phyloP scores from a whole-genome alignment of 2,888 invertebrate species.

The Tenthredo distinguenda region DNA sequence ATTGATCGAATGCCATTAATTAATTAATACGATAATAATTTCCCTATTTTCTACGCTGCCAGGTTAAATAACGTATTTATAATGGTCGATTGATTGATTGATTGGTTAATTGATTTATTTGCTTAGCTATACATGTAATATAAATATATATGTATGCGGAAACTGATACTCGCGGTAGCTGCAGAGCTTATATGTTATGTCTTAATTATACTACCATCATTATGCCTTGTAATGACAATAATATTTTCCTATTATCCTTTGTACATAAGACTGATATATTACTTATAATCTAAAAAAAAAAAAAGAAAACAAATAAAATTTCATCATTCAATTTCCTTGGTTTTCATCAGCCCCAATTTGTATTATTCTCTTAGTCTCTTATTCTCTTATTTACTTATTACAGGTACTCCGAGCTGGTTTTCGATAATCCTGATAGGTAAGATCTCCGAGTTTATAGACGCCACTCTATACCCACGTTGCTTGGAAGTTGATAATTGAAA shows the following conservation, averaged over 20 bases:
- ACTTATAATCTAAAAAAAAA: constrained; percentile 43
- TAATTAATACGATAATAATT: background rate
- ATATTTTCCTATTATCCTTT: constrained; percentile 52
- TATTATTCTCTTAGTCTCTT: too few species aligned
- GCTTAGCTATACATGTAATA: background rate
- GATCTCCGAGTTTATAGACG: background rate
- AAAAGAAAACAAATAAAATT: constrained; percentile 7
- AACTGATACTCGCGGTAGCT: background rate
- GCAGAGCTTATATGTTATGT: background rate
- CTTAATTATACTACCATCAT: constrained; percentile 22
- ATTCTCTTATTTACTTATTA: too few species aligned
- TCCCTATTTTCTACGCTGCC: background rate
- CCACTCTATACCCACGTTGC: background rate
- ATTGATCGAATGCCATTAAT: background rate
- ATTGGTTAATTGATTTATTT: background rate
- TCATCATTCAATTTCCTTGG: background rate
- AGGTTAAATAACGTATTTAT: background rate
- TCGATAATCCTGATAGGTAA: too few species aligned
- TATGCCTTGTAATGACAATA: constrained; percentile 35
- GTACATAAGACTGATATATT: constrained; percentile 69
- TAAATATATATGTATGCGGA: background rate
- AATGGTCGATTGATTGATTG: background rate
- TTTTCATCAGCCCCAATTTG: background rate
- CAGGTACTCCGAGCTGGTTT: too few species aligned
- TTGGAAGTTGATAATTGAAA: constrained; percentile 12